phyloP scores from a whole-genome alignment of 2,797 vertebrate species.

The Phyllotis vaccarum region DNA sequence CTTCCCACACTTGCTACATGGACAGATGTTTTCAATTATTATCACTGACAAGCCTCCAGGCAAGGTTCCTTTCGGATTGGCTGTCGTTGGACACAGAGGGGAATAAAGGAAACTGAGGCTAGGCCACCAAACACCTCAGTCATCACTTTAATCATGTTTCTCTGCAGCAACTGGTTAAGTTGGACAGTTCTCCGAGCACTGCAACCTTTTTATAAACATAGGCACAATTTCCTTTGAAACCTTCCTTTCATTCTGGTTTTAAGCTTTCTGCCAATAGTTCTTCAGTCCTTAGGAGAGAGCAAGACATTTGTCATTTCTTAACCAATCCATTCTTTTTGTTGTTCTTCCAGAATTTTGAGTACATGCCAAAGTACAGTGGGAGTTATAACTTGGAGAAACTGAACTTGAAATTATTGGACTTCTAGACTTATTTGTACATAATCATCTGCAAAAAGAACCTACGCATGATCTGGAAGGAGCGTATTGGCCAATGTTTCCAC shows the following conservation, averaged over 20 bases:
- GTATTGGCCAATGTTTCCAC: not conserved
- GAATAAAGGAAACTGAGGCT: conserved; percentile 84
- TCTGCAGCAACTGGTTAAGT: conserved; percentile 78
- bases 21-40: conserved; percentile 84
- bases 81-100: conserved; percentile 76
- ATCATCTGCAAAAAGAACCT: conserved; percentile 37
- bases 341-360: conserved; percentile 62
- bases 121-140: conserved; percentile 81
- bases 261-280: conserved; percentile 76
- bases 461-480: not conserved
- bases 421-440: conserved; percentile 5
- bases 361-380: conserved; percentile 44
- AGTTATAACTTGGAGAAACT: conserved; percentile 32
- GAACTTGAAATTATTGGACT: conserved; percentile 26
- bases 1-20: conserved; percentile 80
- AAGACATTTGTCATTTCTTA: conserved; percentile 82
- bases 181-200: conserved; percentile 78
- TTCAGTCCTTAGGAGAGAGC: conserved; percentile 72
- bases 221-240: conserved; percentile 79
- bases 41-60: conserved; percentile 82
- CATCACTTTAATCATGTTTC: conserved; percentile 82
- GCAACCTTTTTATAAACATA: conserved; percentile 81
- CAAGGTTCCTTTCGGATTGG: conserved; percentile 80
- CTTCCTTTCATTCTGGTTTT: conserved; percentile 81
- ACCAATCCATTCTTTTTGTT: conserved; percentile 77